Conservation (phyloP, 2,113 vertebrate species). For the Lophura nycthemera region DNA sequence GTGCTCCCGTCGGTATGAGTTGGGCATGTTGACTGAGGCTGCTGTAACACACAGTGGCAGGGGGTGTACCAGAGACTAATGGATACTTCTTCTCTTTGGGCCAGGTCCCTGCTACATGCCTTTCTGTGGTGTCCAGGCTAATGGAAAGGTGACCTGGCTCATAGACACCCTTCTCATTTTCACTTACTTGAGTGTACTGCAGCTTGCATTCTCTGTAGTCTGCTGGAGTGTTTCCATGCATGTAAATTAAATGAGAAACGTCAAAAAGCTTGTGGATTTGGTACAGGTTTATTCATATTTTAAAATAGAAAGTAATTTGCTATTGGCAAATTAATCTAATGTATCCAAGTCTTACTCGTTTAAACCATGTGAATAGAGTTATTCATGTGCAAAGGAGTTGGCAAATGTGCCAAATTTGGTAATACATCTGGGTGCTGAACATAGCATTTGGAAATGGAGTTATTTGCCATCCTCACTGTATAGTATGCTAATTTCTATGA, state of each 20-base stretch:
- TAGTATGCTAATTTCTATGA: slow-evolving; percentile 18
- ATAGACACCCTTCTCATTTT: background rate
- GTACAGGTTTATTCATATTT: slow-evolving; percentile 3
- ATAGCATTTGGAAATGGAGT: background rate
- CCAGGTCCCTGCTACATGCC: background rate
- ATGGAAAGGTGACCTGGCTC: background rate
- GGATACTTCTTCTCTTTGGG: background rate
- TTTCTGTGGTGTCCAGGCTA: background rate
- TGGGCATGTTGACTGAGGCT: background rate
- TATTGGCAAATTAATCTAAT: slow-evolving; percentile 55
- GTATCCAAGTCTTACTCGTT: slow-evolving; percentile 44
- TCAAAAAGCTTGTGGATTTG: slow-evolving; percentile 12
- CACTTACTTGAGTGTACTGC: background rate
- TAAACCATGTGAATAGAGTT: slow-evolving; percentile 19
- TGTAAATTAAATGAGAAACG: background rate
- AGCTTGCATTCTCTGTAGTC: background rate
- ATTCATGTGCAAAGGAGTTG: slow-evolving; percentile 45
- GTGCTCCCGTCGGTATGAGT: background rate
- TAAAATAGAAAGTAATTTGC: slow-evolving; percentile 48
- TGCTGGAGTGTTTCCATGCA: background rate
- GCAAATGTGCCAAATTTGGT: slow-evolving; percentile 40
- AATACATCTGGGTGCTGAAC: slow-evolving; percentile 48
- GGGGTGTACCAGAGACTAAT: background rate
- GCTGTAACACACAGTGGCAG: background rate
- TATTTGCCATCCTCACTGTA: slow-evolving; percentile 28